Conservation (phyloP, 2,797 vertebrate genomes). For the Ciconia nigra region DNA sequence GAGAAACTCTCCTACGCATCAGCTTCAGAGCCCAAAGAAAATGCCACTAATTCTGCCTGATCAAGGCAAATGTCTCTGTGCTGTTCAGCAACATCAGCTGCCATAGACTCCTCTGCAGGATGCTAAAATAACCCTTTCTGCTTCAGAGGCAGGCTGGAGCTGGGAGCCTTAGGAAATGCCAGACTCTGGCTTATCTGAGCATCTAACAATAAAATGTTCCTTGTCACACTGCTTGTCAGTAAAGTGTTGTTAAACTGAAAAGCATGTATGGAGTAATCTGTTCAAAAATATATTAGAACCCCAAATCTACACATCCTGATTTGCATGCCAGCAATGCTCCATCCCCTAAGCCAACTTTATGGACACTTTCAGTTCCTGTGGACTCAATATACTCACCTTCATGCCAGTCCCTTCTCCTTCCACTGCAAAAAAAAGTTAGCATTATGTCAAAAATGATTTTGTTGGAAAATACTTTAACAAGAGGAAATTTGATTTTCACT, state of each 20-base stretch:
- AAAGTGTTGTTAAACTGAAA: neutral
- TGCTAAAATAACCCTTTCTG: neutral
- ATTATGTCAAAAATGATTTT: neutral
- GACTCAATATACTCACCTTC: neutral
- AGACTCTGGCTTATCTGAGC: neutral
- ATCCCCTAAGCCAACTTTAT: neutral
- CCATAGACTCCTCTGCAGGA: neutral
- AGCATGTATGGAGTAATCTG: neutral
- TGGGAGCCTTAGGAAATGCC: neutral
- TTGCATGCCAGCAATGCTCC: neutral
- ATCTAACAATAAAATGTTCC: neutral
- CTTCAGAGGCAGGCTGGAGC: neutral
- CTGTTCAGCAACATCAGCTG: neutral
- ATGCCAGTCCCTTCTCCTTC: neutral
- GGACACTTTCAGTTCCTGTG: neutral
- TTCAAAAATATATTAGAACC: neutral
- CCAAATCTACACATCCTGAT: neutral
- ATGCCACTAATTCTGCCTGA: neutral
- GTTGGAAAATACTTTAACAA: neutral
- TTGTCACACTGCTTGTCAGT: neutral
- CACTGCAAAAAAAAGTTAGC: neutral
- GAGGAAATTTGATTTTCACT: constrained; percentile 10
- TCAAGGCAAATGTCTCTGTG: neutral
- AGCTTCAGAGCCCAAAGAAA: neutral
- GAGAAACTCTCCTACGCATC: neutral